Conservation (phyloP, 2,113 vertebrate genomes). For the Vicugna pacos region DNA sequence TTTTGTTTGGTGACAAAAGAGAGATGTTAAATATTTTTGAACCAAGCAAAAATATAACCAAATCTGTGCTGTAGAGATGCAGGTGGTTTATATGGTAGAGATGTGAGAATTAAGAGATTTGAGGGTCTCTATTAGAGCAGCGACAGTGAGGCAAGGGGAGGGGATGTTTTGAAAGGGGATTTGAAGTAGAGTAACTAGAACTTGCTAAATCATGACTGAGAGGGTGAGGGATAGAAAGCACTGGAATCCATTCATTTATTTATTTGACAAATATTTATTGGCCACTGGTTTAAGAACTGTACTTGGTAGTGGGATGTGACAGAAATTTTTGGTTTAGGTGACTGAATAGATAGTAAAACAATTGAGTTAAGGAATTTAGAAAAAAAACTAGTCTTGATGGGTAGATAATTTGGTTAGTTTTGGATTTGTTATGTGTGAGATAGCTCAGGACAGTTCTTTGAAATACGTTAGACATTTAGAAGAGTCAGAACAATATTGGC, state of each 20-base stretch:
- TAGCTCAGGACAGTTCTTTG: neutral
- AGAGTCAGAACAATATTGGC: neutral
- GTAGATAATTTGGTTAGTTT: conserved; percentile 27
- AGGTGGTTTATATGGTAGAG: neutral
- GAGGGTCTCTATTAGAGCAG: neutral
- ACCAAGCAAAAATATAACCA: neutral
- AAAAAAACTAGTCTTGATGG: neutral
- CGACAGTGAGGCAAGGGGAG: neutral
- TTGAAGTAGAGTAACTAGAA: neutral
- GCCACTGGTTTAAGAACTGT: neutral
- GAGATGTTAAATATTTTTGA: neutral
- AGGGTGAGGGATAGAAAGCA: neutral
- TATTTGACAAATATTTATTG: conserved; percentile 8
- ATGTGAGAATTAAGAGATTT: neutral
- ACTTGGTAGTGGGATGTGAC: neutral
- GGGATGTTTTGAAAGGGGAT: neutral
- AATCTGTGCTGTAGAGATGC: neutral
- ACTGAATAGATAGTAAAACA: neutral
- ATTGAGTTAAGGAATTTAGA: neutral
- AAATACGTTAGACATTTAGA: neutral
- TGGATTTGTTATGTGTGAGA: neutral
- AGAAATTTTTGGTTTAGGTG: neutral
- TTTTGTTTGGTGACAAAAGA: neutral
- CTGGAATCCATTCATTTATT: neutral
- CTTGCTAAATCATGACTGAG: neutral